A percentile compares a stretch with the other conserved stretches of the same genome.
These are phyloP conservation scores for Drosophila pectinifera DNA, from an alignment of 1,140 invertebrate genomes.

Conservation along the genomic window DNA sequence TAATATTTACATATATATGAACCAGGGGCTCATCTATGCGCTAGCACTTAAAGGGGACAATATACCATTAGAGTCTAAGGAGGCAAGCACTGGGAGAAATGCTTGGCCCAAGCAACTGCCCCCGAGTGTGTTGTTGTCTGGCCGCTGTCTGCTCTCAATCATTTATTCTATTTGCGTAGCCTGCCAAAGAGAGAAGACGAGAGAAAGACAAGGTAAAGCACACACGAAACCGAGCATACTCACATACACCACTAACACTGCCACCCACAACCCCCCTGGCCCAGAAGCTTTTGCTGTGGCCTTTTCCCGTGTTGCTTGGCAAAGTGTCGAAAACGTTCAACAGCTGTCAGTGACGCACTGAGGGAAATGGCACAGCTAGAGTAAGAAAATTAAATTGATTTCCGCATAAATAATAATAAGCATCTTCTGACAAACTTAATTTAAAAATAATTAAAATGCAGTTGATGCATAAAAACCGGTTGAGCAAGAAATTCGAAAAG, in stretches of 20 bases:
- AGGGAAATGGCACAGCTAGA: not conserved
- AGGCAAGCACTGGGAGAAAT: slow-evolving; percentile 2
- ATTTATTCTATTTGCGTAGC: slow-evolving; percentile 60
- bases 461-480: not conserved
- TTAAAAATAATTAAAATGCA: not conserved
- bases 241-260: slow-evolving; percentile 3
- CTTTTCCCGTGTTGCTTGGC: slow-evolving; percentile 49
- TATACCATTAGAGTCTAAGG: not conserved
- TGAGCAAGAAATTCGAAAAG: not conserved
- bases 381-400: not conserved
- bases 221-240: slow-evolving; percentile 21
- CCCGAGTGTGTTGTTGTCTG: slow-evolving; percentile 61
- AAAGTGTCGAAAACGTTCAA: slow-evolving; percentile 73
- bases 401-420: too few species aligned
- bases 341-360: slow-evolving; percentile 58
- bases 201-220: slow-evolving; percentile 38
- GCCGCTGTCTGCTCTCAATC: slow-evolving; percentile 66
- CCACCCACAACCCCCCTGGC: slow-evolving; percentile 18
- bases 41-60: not conserved
- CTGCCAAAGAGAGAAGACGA: slow-evolving; percentile 8
- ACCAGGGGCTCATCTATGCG: slow-evolving; percentile 29
- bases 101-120: slow-evolving; percentile 30
- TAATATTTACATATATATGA: slow-evolving; percentile 61
- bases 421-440: too few species aligned
- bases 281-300: slow-evolving; percentile 61